phyloP scores from a whole-genome alignment of 2,797 vertebrate species.

The Phoeniculus purpureus region DNA sequence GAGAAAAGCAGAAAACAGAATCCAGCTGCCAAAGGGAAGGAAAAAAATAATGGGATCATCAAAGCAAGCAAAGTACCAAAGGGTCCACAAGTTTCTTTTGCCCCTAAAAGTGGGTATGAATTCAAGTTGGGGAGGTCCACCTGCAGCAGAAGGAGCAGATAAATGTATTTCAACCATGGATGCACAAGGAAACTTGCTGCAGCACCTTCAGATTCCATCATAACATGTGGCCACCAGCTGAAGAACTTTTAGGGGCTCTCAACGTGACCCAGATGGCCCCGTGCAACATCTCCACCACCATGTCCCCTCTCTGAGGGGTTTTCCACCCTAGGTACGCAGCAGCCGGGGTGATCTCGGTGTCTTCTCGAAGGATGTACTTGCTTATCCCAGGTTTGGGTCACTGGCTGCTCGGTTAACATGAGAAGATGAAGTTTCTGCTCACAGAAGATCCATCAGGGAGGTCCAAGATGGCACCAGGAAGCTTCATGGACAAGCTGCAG shows the following conservation, averaged over 20 bases:
- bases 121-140: fast-evolving
- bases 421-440: background rate
- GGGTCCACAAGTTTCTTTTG: too few species aligned
- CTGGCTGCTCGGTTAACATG: background rate
- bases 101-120: background rate
- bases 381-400: background rate
- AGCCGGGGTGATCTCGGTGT: fast-evolving
- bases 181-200: background rate
- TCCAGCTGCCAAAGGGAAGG: background rate
- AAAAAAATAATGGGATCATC: background rate
- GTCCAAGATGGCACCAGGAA: fast-evolving
- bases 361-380: background rate
- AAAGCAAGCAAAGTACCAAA: fast-evolving
- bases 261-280: fast-evolving
- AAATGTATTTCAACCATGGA: fast-evolving
- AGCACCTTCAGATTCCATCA: fast-evolving
- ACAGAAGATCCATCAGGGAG: background rate
- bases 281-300: fast-evolving
- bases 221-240: fast-evolving
- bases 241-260: background rate
- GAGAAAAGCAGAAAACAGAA: background rate
- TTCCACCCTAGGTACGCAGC: background rate
- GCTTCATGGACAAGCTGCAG: background rate
- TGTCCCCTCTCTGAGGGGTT: fast-evolving
- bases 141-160: background rate